phyloP scores from a whole-genome alignment of 1,140 invertebrate species.

The Galleria mellonella region DNA sequence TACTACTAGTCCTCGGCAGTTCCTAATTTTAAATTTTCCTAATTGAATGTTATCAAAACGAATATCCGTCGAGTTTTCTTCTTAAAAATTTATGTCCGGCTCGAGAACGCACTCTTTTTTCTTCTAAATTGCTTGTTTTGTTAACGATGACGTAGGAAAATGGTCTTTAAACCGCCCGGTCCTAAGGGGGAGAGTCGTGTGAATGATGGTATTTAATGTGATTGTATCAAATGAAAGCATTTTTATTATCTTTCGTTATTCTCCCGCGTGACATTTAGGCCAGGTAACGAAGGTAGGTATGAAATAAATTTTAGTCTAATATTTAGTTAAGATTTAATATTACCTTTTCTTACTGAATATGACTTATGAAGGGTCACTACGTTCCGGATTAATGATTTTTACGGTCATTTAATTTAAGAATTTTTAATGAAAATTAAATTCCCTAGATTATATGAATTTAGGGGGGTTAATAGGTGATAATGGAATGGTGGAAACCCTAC shows the following conservation, averaged over 20 bases:
- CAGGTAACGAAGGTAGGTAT: neutral
- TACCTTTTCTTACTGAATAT: neutral
- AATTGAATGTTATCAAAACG: conserved; percentile 48
- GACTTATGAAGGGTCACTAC: too few relatives aligned
- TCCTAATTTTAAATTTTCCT: conserved; percentile 41
- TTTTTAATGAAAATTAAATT: too few relatives aligned
- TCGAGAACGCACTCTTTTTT: conserved; percentile 18
- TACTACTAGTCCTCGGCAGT: too few relatives aligned
- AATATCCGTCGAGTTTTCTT: conserved; percentile 28
- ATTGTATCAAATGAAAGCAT: conserved; percentile 26
- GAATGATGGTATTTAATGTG: conserved; percentile 21
- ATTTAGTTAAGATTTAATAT: conserved; percentile 5
- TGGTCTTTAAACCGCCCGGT: conserved; percentile 10
- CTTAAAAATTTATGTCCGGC: conserved; percentile 25
- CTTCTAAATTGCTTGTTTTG: conserved; percentile 31
- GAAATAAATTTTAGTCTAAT: conserved; percentile 1
- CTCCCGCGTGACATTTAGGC: conserved; percentile 15
- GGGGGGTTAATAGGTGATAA: too few relatives aligned
- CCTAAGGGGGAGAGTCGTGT: conserved; percentile 16
- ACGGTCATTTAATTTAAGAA: too few relatives aligned
- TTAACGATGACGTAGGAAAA: conserved; percentile 12
- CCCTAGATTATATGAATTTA: too few relatives aligned
- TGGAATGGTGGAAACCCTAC: too few relatives aligned
- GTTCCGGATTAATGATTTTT: too few relatives aligned
- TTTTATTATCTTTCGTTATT: conserved; percentile 41